These are phyloP conservation scores for Microcebus lehilahytsara DNA, from an alignment of 2,113 vertebrate genomes.

Conservation along the genomic window DNA sequence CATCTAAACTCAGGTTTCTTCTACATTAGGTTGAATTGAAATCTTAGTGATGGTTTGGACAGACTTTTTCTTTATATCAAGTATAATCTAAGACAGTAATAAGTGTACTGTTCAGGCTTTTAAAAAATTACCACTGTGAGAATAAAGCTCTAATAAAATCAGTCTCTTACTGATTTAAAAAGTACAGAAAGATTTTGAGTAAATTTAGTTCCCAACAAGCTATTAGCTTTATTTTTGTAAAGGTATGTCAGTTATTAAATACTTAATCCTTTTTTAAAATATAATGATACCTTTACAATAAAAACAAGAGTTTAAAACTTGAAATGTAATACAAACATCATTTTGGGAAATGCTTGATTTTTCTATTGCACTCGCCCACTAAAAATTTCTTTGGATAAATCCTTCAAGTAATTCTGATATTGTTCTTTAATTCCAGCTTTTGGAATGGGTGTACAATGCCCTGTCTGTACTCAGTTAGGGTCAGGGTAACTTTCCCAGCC, in stretches of 20 bases:
- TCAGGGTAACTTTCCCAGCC: constrained; percentile 14
- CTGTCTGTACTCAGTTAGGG: not conserved
- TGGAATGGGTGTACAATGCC: not conserved
- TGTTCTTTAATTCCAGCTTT: not conserved
- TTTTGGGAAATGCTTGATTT: constrained; percentile 43
- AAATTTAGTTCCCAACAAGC: constrained; percentile 47
- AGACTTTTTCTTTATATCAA: constrained; percentile 53
- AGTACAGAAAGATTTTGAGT: constrained; percentile 48
- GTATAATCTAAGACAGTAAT: constrained; percentile 57
- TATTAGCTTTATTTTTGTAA: constrained; percentile 74
- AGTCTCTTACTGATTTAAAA: constrained; percentile 52
- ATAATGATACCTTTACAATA: constrained; percentile 41
- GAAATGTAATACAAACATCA: not conserved
- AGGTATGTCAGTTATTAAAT: constrained; percentile 22
- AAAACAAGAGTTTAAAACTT: constrained; percentile 42
- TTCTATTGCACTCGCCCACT: constrained; percentile 46
- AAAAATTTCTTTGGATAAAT: constrained; percentile 45
- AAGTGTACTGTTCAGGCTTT: constrained; percentile 78
- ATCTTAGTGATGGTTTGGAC: constrained; percentile 38
- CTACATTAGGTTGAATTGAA: constrained; percentile 53
- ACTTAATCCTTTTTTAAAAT: constrained; percentile 50
- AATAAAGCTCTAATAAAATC: constrained; percentile 62
- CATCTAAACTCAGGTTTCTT: constrained; percentile 75
- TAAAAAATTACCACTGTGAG: constrained; percentile 83
- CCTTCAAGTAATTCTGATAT: constrained; percentile 3